phyloP scores from a whole-genome alignment of 1,140 invertebrate species.

The Cylas formicarius region DNA sequence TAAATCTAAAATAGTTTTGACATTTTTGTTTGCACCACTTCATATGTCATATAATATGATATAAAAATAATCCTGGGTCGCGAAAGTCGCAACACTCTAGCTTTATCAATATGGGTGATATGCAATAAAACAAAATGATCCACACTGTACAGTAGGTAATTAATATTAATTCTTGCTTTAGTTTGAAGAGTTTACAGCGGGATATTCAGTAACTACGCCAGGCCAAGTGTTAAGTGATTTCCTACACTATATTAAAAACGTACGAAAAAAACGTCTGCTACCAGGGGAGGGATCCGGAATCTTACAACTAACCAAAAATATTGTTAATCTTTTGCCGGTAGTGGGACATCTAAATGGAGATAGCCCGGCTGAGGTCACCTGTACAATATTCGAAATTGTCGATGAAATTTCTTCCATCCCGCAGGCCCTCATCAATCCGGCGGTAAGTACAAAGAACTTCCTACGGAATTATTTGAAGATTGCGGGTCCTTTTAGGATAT shows the following conservation, averaged over 20 bases:
- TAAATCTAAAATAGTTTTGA: too few relatives aligned
- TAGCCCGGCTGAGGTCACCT: slow-evolving; percentile 9
- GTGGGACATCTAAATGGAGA: too few relatives aligned
- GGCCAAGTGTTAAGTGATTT: slow-evolving; percentile 42
- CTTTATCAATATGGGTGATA: background rate
- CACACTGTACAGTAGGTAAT: background rate
- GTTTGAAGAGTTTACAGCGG: slow-evolving; percentile 50
- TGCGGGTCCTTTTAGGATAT: too few relatives aligned
- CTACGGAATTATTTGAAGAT: too few relatives aligned
- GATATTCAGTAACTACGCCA: slow-evolving; percentile 46
- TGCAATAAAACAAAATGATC: background rate
- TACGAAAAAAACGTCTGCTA: slow-evolving; percentile 39
- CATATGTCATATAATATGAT: too few relatives aligned
- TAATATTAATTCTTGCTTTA: slow-evolving; percentile 34
- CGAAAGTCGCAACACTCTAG: too few relatives aligned
- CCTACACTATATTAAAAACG: slow-evolving; percentile 38
- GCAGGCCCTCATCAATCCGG: slow-evolving; percentile 12
- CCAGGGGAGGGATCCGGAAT: slow-evolving; percentile 53
- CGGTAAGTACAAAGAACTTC: slow-evolving; percentile 18
- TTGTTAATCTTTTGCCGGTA: slow-evolving; percentile 46
- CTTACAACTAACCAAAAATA: slow-evolving; percentile 44
- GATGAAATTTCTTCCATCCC: slow-evolving; percentile 13
- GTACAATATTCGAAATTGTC: slow-evolving; percentile 8
- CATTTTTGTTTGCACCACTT: too few relatives aligned
- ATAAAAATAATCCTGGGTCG: too few relatives aligned